Evolutionary conservation across 2,888 invertebrate species (phyloP).

Genomic region (Iselma pallidipennis): DNA sequence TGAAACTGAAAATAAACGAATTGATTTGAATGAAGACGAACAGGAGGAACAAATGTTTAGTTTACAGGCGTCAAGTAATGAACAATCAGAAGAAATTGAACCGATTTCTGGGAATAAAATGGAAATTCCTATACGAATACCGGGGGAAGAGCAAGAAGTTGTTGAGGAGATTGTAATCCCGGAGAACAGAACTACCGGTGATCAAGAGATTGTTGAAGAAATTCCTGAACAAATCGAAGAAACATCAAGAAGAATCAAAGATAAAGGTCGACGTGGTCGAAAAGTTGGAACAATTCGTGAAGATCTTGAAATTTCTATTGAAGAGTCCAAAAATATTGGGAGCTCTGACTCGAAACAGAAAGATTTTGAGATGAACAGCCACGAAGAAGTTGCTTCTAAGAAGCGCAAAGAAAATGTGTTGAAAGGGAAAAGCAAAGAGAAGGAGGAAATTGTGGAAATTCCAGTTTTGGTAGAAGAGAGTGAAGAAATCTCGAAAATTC

Average conservation of each 20-base stretch:
- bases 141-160: background rate
- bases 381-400: background rate
- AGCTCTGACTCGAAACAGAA: background rate
- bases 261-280: background rate
- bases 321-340: background rate
- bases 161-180: background rate
- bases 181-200: constrained; percentile 4
- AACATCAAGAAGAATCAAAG: background rate
- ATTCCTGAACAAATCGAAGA: constrained; percentile 23
- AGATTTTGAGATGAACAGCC: background rate
- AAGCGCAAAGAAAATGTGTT: background rate
- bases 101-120: constrained; percentile 10
- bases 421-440: background rate
- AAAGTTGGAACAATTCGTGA: background rate
- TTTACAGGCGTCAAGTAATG: background rate
- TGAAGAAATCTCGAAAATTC: background rate
- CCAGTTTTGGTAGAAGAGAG: background rate
- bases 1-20: background rate
- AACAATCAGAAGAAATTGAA: constrained; percentile 15
- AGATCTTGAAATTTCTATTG: background rate
- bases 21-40: constrained; percentile 1
- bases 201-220: constrained; percentile 18
- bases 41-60: background rate
- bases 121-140: background rate
- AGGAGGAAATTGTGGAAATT: background rate